Conservation (phyloP, 2,888 invertebrate species). For the Megalurothrips usitatus region DNA sequence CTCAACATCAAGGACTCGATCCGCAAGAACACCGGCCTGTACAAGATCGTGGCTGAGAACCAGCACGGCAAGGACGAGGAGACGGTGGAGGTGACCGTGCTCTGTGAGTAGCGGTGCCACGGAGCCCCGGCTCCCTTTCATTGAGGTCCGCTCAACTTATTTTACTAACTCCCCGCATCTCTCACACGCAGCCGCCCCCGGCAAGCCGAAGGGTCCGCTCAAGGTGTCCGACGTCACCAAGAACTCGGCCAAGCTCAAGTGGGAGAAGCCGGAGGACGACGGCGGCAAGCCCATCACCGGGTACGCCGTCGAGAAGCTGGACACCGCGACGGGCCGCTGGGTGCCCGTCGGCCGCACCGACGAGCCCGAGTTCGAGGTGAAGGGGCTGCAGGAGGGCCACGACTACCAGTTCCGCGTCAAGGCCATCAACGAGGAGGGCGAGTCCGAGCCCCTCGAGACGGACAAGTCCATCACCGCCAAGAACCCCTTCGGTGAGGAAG, state of each 20-base stretch:
- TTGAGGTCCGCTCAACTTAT: background rate
- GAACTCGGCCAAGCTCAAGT: conserved; percentile 81
- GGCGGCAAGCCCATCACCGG: conserved; percentile 91
- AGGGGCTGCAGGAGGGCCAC: conserved; percentile 83
- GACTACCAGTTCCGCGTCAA: conserved; percentile 92
- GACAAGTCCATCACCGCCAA: conserved; percentile 84
- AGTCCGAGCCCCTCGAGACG: conserved; percentile 91
- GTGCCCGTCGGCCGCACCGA: conserved; percentile 84
- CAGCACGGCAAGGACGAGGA: conserved; percentile 89
- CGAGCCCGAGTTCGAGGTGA: conserved; percentile 83
- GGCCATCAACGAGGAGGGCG: conserved; percentile 92
- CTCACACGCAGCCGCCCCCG: conserved; percentile 60
- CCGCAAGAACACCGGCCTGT: conserved; percentile 82
- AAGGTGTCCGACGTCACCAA: conserved; percentile 85
- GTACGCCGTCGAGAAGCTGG: conserved; percentile 90
- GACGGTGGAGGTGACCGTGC: conserved; percentile 88
- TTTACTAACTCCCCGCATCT: background rate
- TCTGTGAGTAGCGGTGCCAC: conserved; percentile 51
- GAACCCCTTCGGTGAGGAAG: conserved; percentile 79
- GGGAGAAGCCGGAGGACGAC: conserved; percentile 93
- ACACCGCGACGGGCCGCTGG: conserved; percentile 88
- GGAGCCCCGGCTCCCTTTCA: too few species aligned
- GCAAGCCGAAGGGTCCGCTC: conserved; percentile 83
- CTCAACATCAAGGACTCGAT: conserved; percentile 71
- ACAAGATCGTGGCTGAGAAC: conserved; percentile 85